Evolutionary conservation across 2,888 invertebrate species (phyloP).

Genomic region (Noctua janthina): DNA sequence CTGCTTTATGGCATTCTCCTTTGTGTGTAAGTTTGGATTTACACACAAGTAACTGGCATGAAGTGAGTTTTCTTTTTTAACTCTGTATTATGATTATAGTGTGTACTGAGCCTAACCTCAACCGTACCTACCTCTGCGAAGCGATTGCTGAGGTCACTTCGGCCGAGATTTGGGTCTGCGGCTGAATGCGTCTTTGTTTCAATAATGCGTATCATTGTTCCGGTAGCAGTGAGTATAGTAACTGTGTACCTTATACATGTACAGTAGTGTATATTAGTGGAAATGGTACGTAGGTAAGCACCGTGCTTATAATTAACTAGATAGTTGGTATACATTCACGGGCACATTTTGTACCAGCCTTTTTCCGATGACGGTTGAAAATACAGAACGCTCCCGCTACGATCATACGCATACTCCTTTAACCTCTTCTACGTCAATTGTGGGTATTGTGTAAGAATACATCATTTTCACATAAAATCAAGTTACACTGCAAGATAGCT

Average conservation of each 20-base stretch:
- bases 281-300: not conserved
- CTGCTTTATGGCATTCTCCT: too few relatives aligned
- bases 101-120: not conserved
- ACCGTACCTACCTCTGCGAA: constrained; percentile 7
- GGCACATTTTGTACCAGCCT: not conserved
- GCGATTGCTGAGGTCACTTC: constrained; percentile 57
- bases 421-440: not conserved
- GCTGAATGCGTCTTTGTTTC: constrained; percentile 69
- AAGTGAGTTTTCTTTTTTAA: not conserved
- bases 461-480: not conserved
- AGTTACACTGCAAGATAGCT: not conserved
- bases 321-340: not conserved
- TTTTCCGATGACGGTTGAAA: not conserved
- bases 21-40: too few relatives aligned
- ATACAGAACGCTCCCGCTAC: not conserved
- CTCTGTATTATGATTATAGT: not conserved
- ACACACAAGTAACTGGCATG: not conserved
- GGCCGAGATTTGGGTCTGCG: constrained; percentile 64
- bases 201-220: constrained; percentile 66
- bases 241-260: constrained; percentile 38
- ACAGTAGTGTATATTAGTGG: constrained; percentile 3
- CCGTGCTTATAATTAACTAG: not conserved
- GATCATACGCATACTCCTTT: not conserved
- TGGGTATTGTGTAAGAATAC: not conserved
- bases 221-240: constrained; percentile 39